Conservation (phyloP, 2,888 invertebrate genomes). For the Lasioglossum oenotherae region DNA sequence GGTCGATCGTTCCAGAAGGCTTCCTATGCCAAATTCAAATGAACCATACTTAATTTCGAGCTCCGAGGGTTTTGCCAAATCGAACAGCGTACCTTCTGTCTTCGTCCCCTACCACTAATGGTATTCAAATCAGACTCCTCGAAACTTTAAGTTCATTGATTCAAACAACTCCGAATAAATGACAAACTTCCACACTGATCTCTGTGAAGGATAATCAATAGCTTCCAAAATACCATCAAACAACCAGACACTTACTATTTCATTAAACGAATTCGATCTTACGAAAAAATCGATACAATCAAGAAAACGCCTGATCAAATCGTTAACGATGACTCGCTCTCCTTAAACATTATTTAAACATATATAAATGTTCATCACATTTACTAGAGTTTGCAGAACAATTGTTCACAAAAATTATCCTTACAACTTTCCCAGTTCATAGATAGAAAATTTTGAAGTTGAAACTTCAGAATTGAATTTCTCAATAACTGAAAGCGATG, state of each 20-base stretch:
- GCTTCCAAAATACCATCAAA: not conserved
- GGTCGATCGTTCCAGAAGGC: slow-evolving; percentile 32
- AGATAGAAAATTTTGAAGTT: not conserved
- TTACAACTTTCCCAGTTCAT: not conserved
- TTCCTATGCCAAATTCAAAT: slow-evolving; percentile 60
- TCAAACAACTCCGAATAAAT: not conserved
- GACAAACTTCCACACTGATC: not conserved
- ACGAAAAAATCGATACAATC: not conserved
- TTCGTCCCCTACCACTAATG: slow-evolving; percentile 33
- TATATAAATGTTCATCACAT: not conserved
- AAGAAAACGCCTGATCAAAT: not conserved
- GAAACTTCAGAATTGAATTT: not conserved
- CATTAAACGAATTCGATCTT: too few relatives aligned
- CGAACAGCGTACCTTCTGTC: slow-evolving; percentile 43
- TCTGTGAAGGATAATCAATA: not conserved
- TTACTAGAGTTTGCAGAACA: not conserved
- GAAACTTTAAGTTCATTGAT: not conserved
- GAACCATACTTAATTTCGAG: slow-evolving; percentile 59
- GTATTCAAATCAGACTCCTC: slow-evolving; percentile 17
- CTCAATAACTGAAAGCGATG: not conserved
- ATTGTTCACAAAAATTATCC: not conserved
- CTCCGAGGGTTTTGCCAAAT: slow-evolving; percentile 54
- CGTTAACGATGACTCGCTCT: too few relatives aligned
- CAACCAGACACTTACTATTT: not conserved
- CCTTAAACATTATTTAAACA: not conserved